Percentiles rank a stretch among this genome's conserved stretches.
Conservation (phyloP, 1,140 invertebrate genomes). For the Probaryconus sp. region DNA sequence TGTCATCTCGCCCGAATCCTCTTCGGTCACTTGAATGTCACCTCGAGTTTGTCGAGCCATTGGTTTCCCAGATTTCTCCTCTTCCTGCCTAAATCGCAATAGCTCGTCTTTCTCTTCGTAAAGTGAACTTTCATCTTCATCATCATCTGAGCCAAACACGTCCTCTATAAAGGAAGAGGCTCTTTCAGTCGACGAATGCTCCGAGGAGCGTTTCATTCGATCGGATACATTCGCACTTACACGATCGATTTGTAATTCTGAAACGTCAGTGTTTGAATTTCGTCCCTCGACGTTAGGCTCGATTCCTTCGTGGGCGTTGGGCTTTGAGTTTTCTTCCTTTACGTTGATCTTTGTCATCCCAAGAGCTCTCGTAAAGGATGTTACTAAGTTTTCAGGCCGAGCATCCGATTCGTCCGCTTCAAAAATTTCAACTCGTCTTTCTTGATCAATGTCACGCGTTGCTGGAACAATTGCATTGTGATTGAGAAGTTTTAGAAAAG, state of each 20-base stretch:
- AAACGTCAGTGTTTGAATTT: constrained; percentile 50
- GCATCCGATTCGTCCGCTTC: constrained; percentile 65
- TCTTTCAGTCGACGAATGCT: constrained; percentile 13
- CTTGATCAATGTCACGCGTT: constrained; percentile 41
- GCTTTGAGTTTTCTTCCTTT: constrained; percentile 17
- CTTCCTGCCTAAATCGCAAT: constrained; percentile 60
- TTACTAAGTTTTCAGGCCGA: constrained; percentile 42
- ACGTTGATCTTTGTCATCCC: too few species aligned
- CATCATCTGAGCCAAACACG: constrained; percentile 40
- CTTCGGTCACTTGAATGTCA: constrained; percentile 65
- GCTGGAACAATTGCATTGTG: constrained; percentile 27
- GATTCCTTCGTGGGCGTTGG: not conserved
- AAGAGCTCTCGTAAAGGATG: constrained; percentile 13
- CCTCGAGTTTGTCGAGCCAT: constrained; percentile 61
- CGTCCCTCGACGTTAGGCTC: not conserved
- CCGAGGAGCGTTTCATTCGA: constrained; percentile 25
- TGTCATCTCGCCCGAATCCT: constrained; percentile 46
- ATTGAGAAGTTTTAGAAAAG: too few species aligned
- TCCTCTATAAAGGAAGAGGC: constrained; percentile 13
- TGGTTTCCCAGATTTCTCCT: constrained; percentile 15
- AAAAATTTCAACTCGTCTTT: constrained; percentile 63
- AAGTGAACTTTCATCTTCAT: constrained; percentile 39
- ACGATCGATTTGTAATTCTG: constrained; percentile 72
- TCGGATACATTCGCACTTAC: constrained; percentile 62
- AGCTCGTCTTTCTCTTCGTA: constrained; percentile 71